Base-by-base conservation (phyloP, 2,888 invertebrate species). In the Tetranychus truncatus region DNA sequence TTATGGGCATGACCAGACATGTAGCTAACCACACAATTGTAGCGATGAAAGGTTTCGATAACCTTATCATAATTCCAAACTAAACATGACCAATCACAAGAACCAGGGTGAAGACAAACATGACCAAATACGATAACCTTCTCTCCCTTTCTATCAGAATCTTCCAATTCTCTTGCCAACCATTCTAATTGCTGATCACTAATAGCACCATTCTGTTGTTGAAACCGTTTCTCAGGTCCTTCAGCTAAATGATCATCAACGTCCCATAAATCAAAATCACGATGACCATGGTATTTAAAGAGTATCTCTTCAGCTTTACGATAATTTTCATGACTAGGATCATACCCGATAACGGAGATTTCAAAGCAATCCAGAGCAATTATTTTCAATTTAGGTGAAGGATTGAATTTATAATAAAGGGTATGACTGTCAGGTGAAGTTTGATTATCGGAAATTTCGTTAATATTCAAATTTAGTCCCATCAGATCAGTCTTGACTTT, bases 81-180 rank as follows among this genome's bases (percentile, higher is more conserved):
- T 9, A 83, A 74, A 78, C 81, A 81, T 20, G 76, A 71, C 69
- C 74, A 66, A 45, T 80, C 79, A 24, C 78, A 75, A 20, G 80
- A 80, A 7, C 77, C 76, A 9, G 78, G 78, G 76, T 78, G 80
- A 45, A 83, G 75, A 20, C 81, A 80, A 75, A 80, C 79, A 76
- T 83, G 83, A 71, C 83, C 81, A 74, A 81, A 80, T 20, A 83
- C 79, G 24, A 83, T 80, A 34, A 83, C 83, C 77, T 81, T 81
- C 75, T 82, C 81, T 67, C 79, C 76, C 34, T 77, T 76, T 45
- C 77, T 44, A 72, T 80, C 80, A 20, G 83, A 81, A 72, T 80
- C 79, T 45, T 75, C 45, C 9, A 83, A 78, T 75, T 81, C 79
- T 6, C 78, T 69, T 20, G 81, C 78, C 72, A 83, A 76, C 84